These are phyloP conservation scores for Drosophila rubida DNA, from an alignment of 2,888 invertebrate genomes.

Conservation along the genomic window DNA sequence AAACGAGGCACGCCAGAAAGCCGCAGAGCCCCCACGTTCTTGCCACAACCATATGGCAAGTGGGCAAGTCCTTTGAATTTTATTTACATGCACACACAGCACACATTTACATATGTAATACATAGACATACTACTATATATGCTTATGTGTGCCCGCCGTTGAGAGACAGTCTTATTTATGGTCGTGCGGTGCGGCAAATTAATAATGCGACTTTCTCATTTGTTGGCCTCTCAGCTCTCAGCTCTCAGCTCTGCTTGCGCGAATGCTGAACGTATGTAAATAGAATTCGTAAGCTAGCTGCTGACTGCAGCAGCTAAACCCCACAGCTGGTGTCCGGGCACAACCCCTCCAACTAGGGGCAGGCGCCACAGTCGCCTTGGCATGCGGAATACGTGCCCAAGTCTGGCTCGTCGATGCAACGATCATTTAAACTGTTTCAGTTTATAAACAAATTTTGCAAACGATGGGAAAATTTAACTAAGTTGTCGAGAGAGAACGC, in stretches of 20 bases:
- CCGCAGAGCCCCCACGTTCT: neutral
- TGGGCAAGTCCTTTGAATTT: slow-evolving; percentile 65
- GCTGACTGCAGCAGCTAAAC: slow-evolving; percentile 24
- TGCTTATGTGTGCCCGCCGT: slow-evolving; percentile 17
- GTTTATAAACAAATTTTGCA: neutral
- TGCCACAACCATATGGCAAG: slow-evolving; percentile 57
- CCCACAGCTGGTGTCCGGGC: slow-evolving; percentile 45
- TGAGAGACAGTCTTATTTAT: slow-evolving; percentile 68
- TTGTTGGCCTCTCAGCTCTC: slow-evolving; percentile 24
- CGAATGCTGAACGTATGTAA: slow-evolving; percentile 50
- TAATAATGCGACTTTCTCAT: slow-evolving; percentile 77
- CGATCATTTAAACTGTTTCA: neutral
- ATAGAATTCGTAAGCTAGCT: slow-evolving; percentile 49
- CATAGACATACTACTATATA: slow-evolving; percentile 28
- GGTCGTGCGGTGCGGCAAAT: slow-evolving; percentile 76
- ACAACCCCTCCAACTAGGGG: neutral
- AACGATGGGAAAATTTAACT: neutral
- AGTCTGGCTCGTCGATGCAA: neutral
- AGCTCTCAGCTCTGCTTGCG: slow-evolving; percentile 17
- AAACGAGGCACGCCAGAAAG: slow-evolving; percentile 46
- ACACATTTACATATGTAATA: slow-evolving; percentile 29
- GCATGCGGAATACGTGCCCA: slow-evolving; percentile 10
- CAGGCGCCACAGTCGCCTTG: slow-evolving; percentile 1
- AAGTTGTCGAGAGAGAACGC: too few species aligned
- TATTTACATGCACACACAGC: slow-evolving; percentile 24